Evolutionary conservation across 2,113 vertebrate genomes (phyloP), one percentile per base, ranked within the genome.

Genomic region (Nerophis ophidion): DNA sequence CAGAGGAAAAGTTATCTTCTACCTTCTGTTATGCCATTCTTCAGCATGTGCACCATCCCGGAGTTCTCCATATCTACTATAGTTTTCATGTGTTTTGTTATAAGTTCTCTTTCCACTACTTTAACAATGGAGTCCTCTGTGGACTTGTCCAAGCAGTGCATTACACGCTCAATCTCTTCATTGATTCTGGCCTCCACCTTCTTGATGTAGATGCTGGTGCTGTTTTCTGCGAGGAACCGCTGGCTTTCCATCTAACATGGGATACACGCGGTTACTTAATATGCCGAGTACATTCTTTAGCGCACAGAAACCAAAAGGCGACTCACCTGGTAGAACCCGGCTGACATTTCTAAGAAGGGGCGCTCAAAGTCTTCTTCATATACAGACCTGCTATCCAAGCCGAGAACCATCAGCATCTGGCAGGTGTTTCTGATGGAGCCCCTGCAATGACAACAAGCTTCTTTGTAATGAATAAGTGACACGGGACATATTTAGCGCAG

Each of bases 11-110:
- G n/a, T 42, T 7, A 56, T 9, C 1, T 12, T 57, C 73, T 61
- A 98, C 97, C 97, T 92, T 98, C 95, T 46, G 94, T 98, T 75
- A 98, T 98, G 63, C 94, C 93, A 53, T 98, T 98, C 87, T 97
- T 98, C 52, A 99, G 90, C 97, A 99, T 99, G 82, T 99, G 95
- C 51, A 99, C 94, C 57, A 99, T 90, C 8, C 97, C 96, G 14
- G 96, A 99, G 84, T 97, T 98, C 84, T 99, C 97, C 95, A 99
- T 99, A 87, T 99, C 97, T 80, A 99, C 94, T 67, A 99, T 98
- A 56, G 95, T 98, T 85, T 99, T 99, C 95, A 99, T 99, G 80
- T 99, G 96, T 82, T 98, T 98, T 50, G 94, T 97, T 81, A 99
- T 99, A 53, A 99, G 92, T 63, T 98, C 97, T 71, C 94, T 88